A percentile compares a stretch with the other conserved stretches of the same genome.
These are phyloP conservation scores for Rousettus leschenaultii DNA, from an alignment of 2,113 vertebrate species.

Conservation along the genomic window DNA sequence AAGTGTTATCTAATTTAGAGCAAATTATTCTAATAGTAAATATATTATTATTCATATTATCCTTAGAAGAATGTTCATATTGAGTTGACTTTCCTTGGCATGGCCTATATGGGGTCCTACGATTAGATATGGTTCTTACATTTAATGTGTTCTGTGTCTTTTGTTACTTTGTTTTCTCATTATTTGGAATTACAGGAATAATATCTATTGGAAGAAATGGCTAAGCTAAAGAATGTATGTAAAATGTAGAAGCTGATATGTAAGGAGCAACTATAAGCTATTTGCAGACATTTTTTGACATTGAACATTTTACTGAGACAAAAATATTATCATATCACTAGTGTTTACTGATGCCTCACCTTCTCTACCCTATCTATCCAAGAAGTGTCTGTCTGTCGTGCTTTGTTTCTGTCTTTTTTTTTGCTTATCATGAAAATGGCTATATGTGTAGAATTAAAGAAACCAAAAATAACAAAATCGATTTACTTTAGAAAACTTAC, in stretches of 20 bases:
- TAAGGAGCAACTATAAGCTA: not conserved
- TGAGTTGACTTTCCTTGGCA: not conserved
- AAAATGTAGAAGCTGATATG: not conserved
- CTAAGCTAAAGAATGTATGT: not conserved
- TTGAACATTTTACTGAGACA: not conserved
- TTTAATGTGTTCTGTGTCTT: not conserved
- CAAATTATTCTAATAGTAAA: not conserved
- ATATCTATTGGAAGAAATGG: not conserved
- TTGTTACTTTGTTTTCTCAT: not conserved
- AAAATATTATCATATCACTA: not conserved
- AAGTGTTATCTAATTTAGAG: not conserved
- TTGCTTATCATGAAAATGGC: not conserved
- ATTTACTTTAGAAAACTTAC: not conserved
- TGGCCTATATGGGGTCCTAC: rapidly evolving
- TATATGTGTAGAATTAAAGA: not conserved
- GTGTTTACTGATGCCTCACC: not conserved
- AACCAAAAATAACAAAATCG: not conserved
- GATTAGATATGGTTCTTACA: not conserved
- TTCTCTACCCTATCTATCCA: not conserved
- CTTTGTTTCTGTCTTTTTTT: not conserved
- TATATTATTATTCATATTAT: not conserved
- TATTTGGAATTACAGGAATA: not conserved
- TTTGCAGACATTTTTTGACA: not conserved
- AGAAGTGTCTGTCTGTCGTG: not conserved
- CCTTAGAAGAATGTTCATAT: not conserved